phyloP scores from a whole-genome alignment of 2,888 invertebrate genomes.

The Oegoconia quadripuncta region DNA sequence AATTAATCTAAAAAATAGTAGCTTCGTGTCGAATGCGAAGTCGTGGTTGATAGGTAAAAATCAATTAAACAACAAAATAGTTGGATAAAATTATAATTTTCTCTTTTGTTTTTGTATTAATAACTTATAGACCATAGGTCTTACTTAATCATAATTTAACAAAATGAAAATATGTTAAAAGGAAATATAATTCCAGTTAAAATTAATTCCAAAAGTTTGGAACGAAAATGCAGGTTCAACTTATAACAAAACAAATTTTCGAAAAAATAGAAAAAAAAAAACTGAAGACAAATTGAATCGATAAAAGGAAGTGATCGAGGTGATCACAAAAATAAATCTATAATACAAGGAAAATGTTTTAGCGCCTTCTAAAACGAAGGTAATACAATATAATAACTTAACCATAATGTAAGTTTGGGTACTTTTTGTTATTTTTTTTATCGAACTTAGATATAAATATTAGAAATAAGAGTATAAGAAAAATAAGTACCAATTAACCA shows the following conservation, averaged over 20 bases:
- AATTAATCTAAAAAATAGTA: no score
- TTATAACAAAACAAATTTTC: conserved; percentile 4
- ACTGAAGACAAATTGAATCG: neutral
- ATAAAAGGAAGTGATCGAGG: neutral
- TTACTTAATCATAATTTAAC: conserved; percentile 43
- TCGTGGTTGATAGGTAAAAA: neutral
- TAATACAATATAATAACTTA: conserved; percentile 6
- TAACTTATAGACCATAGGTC: conserved; percentile 72
- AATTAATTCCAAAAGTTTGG: conserved; percentile 34
- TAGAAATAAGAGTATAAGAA: conserved; percentile 3
- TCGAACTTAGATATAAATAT: neutral
- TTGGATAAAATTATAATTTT: conserved; percentile 22
- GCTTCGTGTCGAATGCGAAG: no score
- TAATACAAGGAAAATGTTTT: conserved; percentile 33
- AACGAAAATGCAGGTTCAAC: conserved; percentile 39
- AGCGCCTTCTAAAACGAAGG: conserved; percentile 69
- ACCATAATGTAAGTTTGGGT: conserved; percentile 1
- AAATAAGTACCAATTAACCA: conserved; percentile 29
- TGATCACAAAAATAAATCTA: conserved; percentile 21
- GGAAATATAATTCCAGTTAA: conserved; percentile 26
- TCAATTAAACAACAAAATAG: conserved; percentile 31
- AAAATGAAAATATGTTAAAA: conserved; percentile 33
- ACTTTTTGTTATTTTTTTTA: conserved; percentile 4
- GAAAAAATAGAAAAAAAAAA: neutral
- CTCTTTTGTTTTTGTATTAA: conserved; percentile 31